These are phyloP conservation scores for Meriones psammophilus DNA, from an alignment of 2,797 vertebrate genomes.

Conservation along the genomic window DNA sequence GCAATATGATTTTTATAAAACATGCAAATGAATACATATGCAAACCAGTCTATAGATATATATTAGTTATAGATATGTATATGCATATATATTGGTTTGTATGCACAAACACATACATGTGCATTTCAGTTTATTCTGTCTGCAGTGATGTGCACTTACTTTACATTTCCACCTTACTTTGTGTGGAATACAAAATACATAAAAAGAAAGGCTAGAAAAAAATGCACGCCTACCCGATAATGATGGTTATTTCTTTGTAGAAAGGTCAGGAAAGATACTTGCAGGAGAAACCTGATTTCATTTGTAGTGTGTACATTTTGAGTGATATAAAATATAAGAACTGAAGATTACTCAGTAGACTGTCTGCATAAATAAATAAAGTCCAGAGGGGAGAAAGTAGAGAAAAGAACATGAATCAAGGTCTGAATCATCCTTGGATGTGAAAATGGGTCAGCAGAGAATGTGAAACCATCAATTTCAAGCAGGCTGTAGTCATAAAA, in stretches of 20 bases:
- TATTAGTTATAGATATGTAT: not conserved
- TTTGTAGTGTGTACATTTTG: not conserved
- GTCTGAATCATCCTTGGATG: conserved; percentile 13
- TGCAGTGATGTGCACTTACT: not conserved
- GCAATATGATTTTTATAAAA: conserved; percentile 42
- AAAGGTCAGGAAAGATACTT: not conserved
- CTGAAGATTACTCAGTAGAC: not conserved
- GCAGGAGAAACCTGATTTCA: not conserved
- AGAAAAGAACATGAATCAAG: conserved; percentile 14
- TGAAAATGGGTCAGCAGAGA: conserved; percentile 32
- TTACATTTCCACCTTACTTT: not conserved
- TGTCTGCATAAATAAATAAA: not conserved
- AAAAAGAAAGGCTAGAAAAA: not conserved
- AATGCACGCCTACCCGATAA: not conserved
- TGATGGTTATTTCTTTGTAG: conserved; percentile 13
- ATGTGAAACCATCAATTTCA: not conserved
- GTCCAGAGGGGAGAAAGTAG: not conserved
- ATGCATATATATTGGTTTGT: not conserved
- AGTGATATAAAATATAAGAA: not conserved
- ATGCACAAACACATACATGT: not conserved
- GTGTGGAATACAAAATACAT: not conserved
- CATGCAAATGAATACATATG: conserved; percentile 3
- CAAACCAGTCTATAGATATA: not conserved
- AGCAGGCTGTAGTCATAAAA: not conserved
- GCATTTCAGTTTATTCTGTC: not conserved